phyloP scores from a whole-genome alignment of 2,888 invertebrate genomes.

The Meloe dianella region DNA sequence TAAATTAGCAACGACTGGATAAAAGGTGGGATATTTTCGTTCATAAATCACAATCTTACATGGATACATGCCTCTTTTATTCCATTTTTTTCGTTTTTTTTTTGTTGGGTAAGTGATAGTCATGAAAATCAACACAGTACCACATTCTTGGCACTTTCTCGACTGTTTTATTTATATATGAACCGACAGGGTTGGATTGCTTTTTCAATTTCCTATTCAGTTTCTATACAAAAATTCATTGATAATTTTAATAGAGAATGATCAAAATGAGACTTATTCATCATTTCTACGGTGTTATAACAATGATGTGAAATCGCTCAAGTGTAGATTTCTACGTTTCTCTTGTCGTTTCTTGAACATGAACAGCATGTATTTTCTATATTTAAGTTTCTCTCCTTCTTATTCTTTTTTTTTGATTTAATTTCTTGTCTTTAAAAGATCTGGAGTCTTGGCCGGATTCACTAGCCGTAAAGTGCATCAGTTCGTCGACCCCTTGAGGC shows the following conservation, averaged over 20 bases:
- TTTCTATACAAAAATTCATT: not conserved
- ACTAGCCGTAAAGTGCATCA: slow-evolving; percentile 39
- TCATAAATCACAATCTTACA: slow-evolving; percentile 24
- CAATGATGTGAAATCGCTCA: slow-evolving; percentile 7
- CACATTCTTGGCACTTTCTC: slow-evolving; percentile 28
- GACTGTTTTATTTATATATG: slow-evolving; percentile 22
- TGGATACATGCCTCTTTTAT: not conserved
- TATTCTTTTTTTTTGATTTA: not conserved
- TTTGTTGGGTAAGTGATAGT: slow-evolving; percentile 17
- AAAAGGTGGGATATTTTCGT: slow-evolving; percentile 12
- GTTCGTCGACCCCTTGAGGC: slow-evolving; percentile 41
- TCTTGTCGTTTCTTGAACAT: not conserved
- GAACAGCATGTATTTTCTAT: not conserved
- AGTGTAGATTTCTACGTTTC: not conserved
- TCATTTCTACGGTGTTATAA: slow-evolving; percentile 17
- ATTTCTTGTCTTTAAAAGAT: slow-evolving; percentile 10
- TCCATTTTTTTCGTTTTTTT: not conserved
- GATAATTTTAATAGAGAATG: not conserved
- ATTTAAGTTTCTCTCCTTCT: not conserved
- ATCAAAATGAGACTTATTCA: not conserved
- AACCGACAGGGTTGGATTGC: not conserved
- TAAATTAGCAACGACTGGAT: slow-evolving; percentile 22
- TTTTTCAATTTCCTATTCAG: not conserved
- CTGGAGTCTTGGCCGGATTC: slow-evolving; percentile 25
- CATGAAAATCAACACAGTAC: slow-evolving; percentile 14